Conservation (phyloP, 2,888 invertebrate genomes). For the Ferrisia virgata region DNA sequence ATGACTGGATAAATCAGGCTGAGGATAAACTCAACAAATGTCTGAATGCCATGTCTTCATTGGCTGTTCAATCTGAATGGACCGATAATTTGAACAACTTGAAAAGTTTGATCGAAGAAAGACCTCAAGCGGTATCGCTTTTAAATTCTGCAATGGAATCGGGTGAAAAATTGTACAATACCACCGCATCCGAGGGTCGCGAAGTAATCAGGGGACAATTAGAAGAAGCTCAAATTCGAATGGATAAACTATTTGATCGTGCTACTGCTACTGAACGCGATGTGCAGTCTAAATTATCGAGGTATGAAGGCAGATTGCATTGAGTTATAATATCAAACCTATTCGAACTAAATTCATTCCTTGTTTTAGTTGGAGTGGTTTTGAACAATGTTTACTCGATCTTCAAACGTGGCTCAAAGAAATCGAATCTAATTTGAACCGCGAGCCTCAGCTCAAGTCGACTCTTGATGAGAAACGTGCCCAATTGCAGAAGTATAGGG, state of each 20-base stretch:
- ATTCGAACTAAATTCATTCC: not conserved
- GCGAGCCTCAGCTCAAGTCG: constrained; percentile 75
- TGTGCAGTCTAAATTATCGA: constrained; percentile 75
- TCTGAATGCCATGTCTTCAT: constrained; percentile 44
- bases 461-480: constrained; percentile 88
- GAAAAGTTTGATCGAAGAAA: constrained; percentile 71
- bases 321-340: not conserved
- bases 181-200: constrained; percentile 81
- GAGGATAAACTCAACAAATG: constrained; percentile 64
- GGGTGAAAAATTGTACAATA: constrained; percentile 82
- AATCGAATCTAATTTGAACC: constrained; percentile 71
- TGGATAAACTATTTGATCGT: constrained; percentile 77
- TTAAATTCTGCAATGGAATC: constrained; percentile 81
- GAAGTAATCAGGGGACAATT: constrained; percentile 79
- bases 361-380: constrained; percentile 72
- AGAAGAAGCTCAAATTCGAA: constrained; percentile 76
- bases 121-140: constrained; percentile 69
- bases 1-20: constrained; percentile 74
- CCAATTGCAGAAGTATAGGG: constrained; percentile 75
- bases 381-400: constrained; percentile 78
- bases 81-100: constrained; percentile 67
- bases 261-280: constrained; percentile 71
- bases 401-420: constrained; percentile 76
- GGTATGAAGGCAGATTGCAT: constrained; percentile 50
- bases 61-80: constrained; percentile 56